Percentiles rank a stretch among this genome's conserved stretches.
Conservation (phyloP, 2,888 invertebrate genomes). For the Caenorhabditis sp. region DNA sequence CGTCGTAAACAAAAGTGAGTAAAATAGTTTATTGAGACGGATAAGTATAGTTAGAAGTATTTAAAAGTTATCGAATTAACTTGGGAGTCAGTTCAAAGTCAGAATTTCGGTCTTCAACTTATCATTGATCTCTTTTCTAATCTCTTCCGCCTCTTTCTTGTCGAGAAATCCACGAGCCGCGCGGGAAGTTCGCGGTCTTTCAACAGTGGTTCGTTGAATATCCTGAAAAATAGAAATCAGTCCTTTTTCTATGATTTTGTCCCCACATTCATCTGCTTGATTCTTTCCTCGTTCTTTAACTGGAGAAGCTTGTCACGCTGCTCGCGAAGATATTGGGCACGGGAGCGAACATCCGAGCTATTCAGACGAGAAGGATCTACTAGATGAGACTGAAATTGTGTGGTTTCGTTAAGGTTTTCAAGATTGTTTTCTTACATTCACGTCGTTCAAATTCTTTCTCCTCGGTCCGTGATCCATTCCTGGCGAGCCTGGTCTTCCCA, state of each 20-base stretch:
- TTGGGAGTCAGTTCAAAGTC: constrained; percentile 31
- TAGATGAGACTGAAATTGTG: constrained; percentile 56
- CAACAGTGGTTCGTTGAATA: constrained; percentile 48
- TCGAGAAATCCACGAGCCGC: constrained; percentile 66
- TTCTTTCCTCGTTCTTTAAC: constrained; percentile 90
- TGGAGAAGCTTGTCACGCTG: constrained; percentile 93
- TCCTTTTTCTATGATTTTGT: neutral
- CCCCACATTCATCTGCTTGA: constrained; percentile 82
- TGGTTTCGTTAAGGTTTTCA: neutral
- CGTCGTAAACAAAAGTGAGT: constrained; percentile 70
- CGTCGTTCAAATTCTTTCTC: constrained; percentile 61
- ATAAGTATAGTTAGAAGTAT: neutral
- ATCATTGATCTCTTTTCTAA: constrained; percentile 44
- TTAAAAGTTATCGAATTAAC: neutral
- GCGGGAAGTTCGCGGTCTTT: constrained; percentile 69
- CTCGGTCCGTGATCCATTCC: constrained; percentile 59
- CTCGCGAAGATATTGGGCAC: constrained; percentile 89
- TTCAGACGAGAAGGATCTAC: constrained; percentile 51
- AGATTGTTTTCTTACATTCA: constrained; percentile 44
- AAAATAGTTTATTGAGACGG: neutral
- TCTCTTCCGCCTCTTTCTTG: constrained; percentile 34
- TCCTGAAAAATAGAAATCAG: constrained; percentile 50
- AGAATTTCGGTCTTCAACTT: constrained; percentile 50
- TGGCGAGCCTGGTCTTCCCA: constrained; percentile 23
- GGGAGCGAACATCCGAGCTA: constrained; percentile 82